Base-by-base conservation (phyloP, 2,888 invertebrate genomes). In the Leptinotarsa peninsularis region DNA sequence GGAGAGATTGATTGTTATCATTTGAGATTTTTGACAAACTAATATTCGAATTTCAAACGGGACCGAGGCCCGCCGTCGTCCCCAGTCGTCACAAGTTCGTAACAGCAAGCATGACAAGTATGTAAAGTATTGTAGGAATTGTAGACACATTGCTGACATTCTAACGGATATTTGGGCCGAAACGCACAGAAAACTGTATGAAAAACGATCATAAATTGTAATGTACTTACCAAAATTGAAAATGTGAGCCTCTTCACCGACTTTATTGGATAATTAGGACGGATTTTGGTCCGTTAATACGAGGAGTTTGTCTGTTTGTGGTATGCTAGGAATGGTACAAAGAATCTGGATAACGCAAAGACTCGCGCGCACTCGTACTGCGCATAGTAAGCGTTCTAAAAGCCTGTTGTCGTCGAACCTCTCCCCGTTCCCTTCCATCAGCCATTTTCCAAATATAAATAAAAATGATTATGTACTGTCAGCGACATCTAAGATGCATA, bases 291-390 rank as follows among this genome's bases (percentile, higher is more conserved):
- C 90, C 91, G 92, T 92, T 92, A 91, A 92, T 91, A 91, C 91
- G 90, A 91, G 92, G 92, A 91, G 92, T 92, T 91, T 90, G 91
- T 91, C 91, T 91, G 91, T 92, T 92, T 91, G 92, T 95, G 95
- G 96, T 95, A 96, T 96, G 95, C 94, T 92, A 94, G 94, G 96
- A 96, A 96, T 96, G 96, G 94, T 95, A 95, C 95, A 96, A 96
- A 95, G 96, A 96, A 96, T 96, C 95, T 93, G 93, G 94, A 95
- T 95, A 95, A 96, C 95, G 95, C 95, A 94, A 92, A 92, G 92
- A 91, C 92, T 91, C 92, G 91, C 91, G 94, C 94, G 94, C 94
- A 94, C 90, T 91, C 91, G 91, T 87, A 91, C 91, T 92, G 93
- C 94, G 94, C 94, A 94, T 92, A 92, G 92, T 92, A 92, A 92